Evolutionary conservation across 2,888 invertebrate species (phyloP).

Genomic region (Drosophila borborema): DNA sequence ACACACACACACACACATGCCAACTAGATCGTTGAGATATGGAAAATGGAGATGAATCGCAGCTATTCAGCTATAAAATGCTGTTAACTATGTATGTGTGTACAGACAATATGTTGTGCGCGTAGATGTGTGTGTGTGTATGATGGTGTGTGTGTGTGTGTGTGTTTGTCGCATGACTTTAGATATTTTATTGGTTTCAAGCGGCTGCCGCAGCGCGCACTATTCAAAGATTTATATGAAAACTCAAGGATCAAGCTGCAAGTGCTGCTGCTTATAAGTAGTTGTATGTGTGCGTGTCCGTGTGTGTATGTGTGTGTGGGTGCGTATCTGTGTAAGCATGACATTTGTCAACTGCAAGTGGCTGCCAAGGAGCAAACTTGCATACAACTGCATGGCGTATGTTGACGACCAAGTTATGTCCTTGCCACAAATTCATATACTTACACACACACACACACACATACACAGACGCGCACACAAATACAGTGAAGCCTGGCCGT

Average conservation of each 20-base stretch:
- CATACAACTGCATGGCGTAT: slow-evolving; percentile 46
- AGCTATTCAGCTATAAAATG: slow-evolving; percentile 57
- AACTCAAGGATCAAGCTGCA: slow-evolving; percentile 70
- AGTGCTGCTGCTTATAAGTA: slow-evolving; percentile 48
- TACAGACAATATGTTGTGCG: slow-evolving; percentile 39
- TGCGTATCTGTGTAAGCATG: slow-evolving; percentile 63
- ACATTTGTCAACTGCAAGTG: slow-evolving; percentile 76
- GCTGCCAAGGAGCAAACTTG: slow-evolving; percentile 62
- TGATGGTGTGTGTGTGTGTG: background rate
- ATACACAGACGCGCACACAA: slow-evolving; percentile 12
- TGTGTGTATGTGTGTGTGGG: slow-evolving; percentile 15
- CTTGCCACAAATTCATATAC: slow-evolving; percentile 62
- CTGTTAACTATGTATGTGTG: slow-evolving; percentile 27
- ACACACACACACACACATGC: background rate
- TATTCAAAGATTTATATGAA: slow-evolving; percentile 73
- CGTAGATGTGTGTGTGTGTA: background rate
- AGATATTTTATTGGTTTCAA: slow-evolving; percentile 57
- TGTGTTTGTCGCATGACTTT: slow-evolving; percentile 41
- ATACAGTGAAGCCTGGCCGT: slow-evolving; percentile 33
- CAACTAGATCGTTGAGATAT: slow-evolving; percentile 46
- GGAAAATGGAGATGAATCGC: slow-evolving; percentile 55
- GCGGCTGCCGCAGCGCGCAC: slow-evolving; percentile 44
- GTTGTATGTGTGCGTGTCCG: slow-evolving; percentile 21
- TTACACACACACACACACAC: slow-evolving; percentile 17
- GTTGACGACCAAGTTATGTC: slow-evolving; percentile 76